Conservation (phyloP, 1,140 invertebrate species). For the Pogonognathellus flavescens region DNA sequence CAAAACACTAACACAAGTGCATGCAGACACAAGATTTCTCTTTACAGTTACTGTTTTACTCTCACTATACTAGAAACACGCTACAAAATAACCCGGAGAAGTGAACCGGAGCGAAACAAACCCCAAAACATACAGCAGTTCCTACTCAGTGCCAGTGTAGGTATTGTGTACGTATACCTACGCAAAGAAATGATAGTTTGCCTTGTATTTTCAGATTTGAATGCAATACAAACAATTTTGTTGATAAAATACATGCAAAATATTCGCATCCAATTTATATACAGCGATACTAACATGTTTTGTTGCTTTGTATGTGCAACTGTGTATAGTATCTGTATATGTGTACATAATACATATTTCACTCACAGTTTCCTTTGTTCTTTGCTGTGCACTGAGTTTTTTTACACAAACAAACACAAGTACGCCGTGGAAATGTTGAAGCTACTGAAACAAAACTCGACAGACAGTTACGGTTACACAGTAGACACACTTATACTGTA, state of each 20-base stretch:
- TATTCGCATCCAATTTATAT: slow-evolving; percentile 28
- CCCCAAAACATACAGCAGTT: too few species aligned
- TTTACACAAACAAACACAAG: neutral
- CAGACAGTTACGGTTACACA: neutral
- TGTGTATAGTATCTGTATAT: slow-evolving; percentile 17
- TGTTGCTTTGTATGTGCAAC: neutral
- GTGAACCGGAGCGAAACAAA: neutral
- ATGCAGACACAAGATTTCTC: neutral
- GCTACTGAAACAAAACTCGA: neutral
- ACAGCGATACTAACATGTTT: neutral
- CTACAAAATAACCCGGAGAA: neutral
- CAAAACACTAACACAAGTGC: neutral
- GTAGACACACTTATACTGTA: neutral
- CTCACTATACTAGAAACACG: neutral
- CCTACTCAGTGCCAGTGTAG: neutral
- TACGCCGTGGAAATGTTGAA: neutral
- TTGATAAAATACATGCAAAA: slow-evolving; percentile 28
- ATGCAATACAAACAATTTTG: slow-evolving; percentile 13
- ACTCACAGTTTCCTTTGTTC: neutral
- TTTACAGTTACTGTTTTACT: neutral
- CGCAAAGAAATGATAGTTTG: neutral
- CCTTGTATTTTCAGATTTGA: neutral
- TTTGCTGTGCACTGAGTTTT: neutral
- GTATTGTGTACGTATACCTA: neutral
- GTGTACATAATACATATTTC: slow-evolving; percentile 7